Base-by-base conservation (phyloP, 2,888 invertebrate species). In the Koerneria pararmatus region DNA sequence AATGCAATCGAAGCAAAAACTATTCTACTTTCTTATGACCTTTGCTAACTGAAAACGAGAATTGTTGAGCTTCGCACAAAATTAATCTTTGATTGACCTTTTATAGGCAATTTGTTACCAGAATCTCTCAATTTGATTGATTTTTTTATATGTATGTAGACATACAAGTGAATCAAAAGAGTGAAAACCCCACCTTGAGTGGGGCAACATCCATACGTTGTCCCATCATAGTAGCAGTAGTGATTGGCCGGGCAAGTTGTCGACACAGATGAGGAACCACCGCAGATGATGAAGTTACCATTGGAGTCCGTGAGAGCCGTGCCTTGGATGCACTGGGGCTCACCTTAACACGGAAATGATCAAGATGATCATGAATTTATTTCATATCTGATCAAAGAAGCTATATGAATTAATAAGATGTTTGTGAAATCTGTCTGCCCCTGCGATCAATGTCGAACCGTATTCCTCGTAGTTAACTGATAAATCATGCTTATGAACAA, bases 211-310 rank as follows among this genome's bases (percentile, higher is more conserved):
- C 82, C 82, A 58, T 82, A 82, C 3, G 82, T 82, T 24, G 79
- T 80, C 35, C 82, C 81, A 66, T 82, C 82, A 63, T 79, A 82
- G 69, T 83, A 80, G 69, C 83, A 83, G 72, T 81, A 80, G 66
- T 83, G 80, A 67, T 80, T 80, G 59, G 80, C 80, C 32, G 82
- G 80, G 59, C 82, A 83, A 37, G 80, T 80, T 15, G 79, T 76
- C 34, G 80, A 77, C 2, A 75, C 73, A 22, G 75, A 74, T 2
- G 76, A 73, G 0, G 74, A 75, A 60, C 76, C 65, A 24, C 81
- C 82, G 65, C 82, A 82, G 68, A 81, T 76, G 64, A 82, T 78
- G 70, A 80, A 82, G 71, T 82, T 82, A 41, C 79, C 77, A 64
- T 79, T 81, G 57, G 82, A 80, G 64, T 82, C 82, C 37, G 79